Evolutionary conservation across 37 sponge, comb jelly and placozoan species (phyloP).

Genomic region (Ephydatia muelleri): DNA sequence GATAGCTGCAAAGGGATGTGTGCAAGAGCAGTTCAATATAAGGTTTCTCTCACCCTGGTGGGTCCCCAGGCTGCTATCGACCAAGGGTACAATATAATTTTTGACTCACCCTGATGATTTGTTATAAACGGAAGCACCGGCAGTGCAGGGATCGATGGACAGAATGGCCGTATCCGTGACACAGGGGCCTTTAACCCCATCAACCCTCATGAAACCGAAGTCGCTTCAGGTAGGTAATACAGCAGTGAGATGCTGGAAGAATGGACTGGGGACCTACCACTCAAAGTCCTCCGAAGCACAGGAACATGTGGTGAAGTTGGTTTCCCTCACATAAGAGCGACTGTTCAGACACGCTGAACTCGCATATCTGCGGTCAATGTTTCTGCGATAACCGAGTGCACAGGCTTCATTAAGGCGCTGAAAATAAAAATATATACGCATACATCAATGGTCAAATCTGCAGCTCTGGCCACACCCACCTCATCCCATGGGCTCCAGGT

Average conservation of each 20-base stretch:
- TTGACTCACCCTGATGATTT: too few relatives aligned
- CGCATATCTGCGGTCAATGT: slow-evolving; percentile 64
- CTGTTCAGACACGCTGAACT: slow-evolving; percentile 77
- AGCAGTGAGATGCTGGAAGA: too few relatives aligned
- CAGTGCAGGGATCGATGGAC: too few relatives aligned
- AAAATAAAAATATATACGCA: not conserved
- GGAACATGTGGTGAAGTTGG: slow-evolving; percentile 37
- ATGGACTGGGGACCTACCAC: slow-evolving; percentile 77
- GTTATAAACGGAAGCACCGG: too few relatives aligned
- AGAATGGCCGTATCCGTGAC: too few relatives aligned
- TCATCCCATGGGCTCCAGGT: slow-evolving; percentile 67
- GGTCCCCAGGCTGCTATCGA: too few relatives aligned
- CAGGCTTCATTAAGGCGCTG: slow-evolving; percentile 56
- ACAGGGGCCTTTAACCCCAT: too few relatives aligned
- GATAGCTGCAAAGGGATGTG: slow-evolving; percentile 56
- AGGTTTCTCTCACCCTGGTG: too few relatives aligned
- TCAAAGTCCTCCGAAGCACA: slow-evolving; percentile 89
- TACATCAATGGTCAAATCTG: not conserved
- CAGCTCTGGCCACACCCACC: slow-evolving; percentile 25
- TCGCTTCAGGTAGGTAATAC: too few relatives aligned
- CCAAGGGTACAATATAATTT: too few relatives aligned
- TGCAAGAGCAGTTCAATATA: too few relatives aligned
- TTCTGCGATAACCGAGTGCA: slow-evolving; percentile 64
- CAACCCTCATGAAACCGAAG: too few relatives aligned
- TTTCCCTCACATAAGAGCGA: slow-evolving; percentile 37